A percentile compares a stretch with the other conserved stretches of the same genome.
These are phyloP conservation scores for Hippolais icterina DNA, from an alignment of 2,113 vertebrate genomes.

Conservation along the genomic window DNA sequence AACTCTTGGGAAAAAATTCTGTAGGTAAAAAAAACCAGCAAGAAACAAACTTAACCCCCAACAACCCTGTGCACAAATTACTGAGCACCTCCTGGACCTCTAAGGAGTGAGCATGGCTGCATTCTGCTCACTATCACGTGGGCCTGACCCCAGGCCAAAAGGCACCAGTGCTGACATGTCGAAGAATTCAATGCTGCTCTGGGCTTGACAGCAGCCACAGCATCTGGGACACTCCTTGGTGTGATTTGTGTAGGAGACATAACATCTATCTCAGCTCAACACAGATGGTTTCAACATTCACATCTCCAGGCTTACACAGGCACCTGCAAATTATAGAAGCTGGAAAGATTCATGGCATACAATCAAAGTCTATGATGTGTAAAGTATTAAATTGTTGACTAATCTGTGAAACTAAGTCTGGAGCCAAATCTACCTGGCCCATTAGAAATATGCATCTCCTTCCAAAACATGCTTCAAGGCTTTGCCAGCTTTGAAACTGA, in stretches of 20 bases:
- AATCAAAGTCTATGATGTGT: neutral
- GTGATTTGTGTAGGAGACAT: neutral
- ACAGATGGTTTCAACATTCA: neutral
- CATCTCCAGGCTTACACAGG: neutral
- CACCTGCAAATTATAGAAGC: neutral
- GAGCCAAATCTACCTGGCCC: neutral
- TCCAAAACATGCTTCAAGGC: neutral
- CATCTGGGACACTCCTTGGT: neutral
- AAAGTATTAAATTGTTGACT: neutral
- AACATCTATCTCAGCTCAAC: neutral
- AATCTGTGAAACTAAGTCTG: neutral
- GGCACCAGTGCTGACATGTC: neutral
- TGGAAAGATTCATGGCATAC: neutral
- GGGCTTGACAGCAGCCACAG: neutral
- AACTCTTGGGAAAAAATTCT: too few relatives aligned
- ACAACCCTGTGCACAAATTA: neutral
- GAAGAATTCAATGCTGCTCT: neutral
- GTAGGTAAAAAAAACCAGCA: too few relatives aligned
- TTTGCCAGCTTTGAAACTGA: neutral
- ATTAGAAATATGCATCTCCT: neutral
- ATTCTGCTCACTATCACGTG: neutral
- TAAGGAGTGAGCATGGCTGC: neutral
- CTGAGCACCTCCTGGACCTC: neutral
- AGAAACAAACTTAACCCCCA: too few relatives aligned
- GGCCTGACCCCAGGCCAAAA: neutral